Evolutionary conservation across 2,888 invertebrate genomes (phyloP).

Genomic region (Acrobasis suavella): DNA sequence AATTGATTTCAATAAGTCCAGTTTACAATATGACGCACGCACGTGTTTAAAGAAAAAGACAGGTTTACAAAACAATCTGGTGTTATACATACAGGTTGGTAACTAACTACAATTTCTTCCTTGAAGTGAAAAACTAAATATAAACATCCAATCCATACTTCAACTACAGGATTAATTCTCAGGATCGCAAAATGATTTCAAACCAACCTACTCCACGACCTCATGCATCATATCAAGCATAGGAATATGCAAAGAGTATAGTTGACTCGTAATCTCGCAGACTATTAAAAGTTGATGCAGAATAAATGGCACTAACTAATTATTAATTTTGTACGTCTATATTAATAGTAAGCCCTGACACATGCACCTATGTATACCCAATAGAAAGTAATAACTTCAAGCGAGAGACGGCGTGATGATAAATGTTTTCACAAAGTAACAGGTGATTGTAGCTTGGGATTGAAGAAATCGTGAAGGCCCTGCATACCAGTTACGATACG

Average conservation of each 20-base stretch:
- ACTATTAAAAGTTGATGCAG: background rate
- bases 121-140: background rate
- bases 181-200: background rate
- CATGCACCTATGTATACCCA: background rate
- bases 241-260: conserved; percentile 1
- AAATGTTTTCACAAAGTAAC: conserved; percentile 33
- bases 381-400: background rate
- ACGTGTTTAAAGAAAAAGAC: conserved; percentile 31
- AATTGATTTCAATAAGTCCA: conserved; percentile 49
- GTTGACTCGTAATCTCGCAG: background rate
- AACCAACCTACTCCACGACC: background rate
- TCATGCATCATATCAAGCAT: background rate
- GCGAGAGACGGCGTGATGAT: background rate
- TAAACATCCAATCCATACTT: background rate
- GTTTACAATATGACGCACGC: conserved; percentile 30
- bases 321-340: background rate
- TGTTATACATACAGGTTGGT: background rate
- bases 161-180: background rate
- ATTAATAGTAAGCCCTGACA: conserved; percentile 2
- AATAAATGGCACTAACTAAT: background rate
- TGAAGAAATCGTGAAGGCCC: conserved; percentile 44
- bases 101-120: background rate
- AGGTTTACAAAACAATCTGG: conserved; percentile 24
- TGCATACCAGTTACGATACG: conserved; percentile 38
- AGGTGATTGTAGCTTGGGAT: conserved; percentile 43